A percentile compares a stretch with the other conserved stretches of the same genome.
These are phyloP conservation scores for Xiphophorus couchianus DNA, from an alignment of 2,113 vertebrate genomes.

Conservation along the genomic window DNA sequence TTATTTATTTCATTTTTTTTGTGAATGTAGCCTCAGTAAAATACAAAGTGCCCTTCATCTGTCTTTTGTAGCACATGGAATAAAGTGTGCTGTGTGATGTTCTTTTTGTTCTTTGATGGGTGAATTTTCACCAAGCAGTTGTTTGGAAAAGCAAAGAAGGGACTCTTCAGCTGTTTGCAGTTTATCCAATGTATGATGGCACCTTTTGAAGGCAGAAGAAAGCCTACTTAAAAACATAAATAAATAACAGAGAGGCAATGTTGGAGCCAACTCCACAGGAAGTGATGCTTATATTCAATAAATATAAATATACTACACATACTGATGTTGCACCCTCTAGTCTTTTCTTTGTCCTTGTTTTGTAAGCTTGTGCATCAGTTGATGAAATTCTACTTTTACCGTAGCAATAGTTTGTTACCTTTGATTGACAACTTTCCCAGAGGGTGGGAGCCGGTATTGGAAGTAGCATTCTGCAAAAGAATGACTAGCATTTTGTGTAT, in stretches of 20 bases:
- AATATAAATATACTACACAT: not conserved
- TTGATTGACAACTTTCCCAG: too few relatives aligned
- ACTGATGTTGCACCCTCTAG: not conserved
- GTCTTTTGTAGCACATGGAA: constrained; percentile 9
- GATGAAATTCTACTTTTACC: not conserved
- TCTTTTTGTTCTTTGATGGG: constrained; percentile 25
- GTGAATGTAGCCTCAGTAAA: constrained; percentile 23
- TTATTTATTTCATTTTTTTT: constrained; percentile 9
- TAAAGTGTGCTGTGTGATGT: constrained; percentile 33
- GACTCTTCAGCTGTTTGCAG: not conserved
- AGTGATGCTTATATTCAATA: not conserved
- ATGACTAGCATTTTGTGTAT: not conserved
- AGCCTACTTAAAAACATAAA: not conserved
- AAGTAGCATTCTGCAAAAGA: not conserved
- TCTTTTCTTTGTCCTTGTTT: too few relatives aligned
- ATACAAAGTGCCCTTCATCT: constrained; percentile 41
- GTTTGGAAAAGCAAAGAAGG: not conserved
- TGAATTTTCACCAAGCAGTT: not conserved
- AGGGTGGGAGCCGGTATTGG: too few relatives aligned
- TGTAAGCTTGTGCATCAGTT: not conserved
- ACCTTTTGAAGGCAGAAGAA: not conserved
- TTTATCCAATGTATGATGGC: not conserved
- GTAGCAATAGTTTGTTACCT: not conserved
- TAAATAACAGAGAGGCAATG: not conserved
- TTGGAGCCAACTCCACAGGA: not conserved